A percentile compares a stretch with the other conserved stretches of the same genome.
phyloP scores from a whole-genome alignment of 2,797 vertebrate species.

The Mico argentatus region DNA sequence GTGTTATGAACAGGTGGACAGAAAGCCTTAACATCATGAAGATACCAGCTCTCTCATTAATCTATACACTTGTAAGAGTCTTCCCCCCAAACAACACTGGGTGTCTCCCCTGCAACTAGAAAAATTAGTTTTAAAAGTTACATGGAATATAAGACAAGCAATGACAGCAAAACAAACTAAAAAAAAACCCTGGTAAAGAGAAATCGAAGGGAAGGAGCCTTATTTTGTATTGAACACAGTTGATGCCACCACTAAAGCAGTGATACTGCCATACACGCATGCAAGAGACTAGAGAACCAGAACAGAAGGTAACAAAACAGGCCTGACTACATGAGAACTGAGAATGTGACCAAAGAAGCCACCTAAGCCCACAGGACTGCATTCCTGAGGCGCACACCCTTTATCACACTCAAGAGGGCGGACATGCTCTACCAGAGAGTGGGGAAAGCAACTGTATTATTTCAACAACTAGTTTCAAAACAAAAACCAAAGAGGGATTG shows the following conservation, averaged over 20 bases:
- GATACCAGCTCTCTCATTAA: background rate
- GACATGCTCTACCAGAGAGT: background rate
- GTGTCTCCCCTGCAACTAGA: background rate
- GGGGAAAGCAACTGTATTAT: background rate
- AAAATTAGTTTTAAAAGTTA: slow-evolving; percentile 24
- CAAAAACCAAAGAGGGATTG: background rate
- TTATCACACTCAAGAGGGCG: background rate
- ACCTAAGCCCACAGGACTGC: background rate
- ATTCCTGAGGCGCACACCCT: background rate
- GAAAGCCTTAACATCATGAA: background rate
- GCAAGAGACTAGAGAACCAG: background rate
- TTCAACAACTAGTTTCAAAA: slow-evolving; percentile 20
- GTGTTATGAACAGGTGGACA: background rate
- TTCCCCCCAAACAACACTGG: background rate
- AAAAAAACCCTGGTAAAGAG: background rate
- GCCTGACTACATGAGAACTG: background rate
- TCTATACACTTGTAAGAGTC: background rate
- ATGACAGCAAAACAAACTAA: background rate
- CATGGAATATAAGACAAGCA: background rate
- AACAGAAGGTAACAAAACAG: background rate
- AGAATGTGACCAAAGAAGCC: background rate
- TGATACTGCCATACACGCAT: background rate
- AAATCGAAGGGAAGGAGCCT: background rate
- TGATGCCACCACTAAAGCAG: background rate
- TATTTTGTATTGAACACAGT: background rate